Base-by-base conservation (phyloP, 2,113 vertebrate species). In the Hemiprocne comata region DNA sequence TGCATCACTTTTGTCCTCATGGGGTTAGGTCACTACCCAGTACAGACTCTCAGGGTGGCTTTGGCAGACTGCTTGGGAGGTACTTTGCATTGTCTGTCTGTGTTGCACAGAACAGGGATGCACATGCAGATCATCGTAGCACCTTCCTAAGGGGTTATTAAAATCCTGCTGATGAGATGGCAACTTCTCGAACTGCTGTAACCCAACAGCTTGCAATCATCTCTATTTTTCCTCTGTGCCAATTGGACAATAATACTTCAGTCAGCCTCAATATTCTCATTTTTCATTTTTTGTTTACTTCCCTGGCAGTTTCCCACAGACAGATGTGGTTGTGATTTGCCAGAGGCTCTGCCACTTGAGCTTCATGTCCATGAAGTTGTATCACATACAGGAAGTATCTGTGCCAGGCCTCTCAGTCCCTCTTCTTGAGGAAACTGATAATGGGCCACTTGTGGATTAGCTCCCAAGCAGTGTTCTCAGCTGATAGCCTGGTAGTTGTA, bases 111-210 rank as follows among this genome's bases (percentile, higher is more conserved):
- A 62, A 18, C 28, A n/a, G 50, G 50, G 34, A 18, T 31, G 40
- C 40, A 44, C 60, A 24, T 4, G 1, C 1, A 9, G 34, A 34
- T 33, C 50, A 17, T 5, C 0, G 0, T 1, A 40, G 42, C 23
- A 54, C 28, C 44, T 73, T 65, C 8, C 23, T 51, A 38, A 29
- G 13, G 9, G 17, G 10, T 8, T n/a, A 20, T 44, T 69, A 65
- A 86, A 67, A 69, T 65, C 33, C 26, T 69, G 12, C 50, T 73
- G 26, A 18, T 74, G 28, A n/a, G 2, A 17, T n/a, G 31, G 20
- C 24, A 19, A 66, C 74, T 77, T 73, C 50, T 64, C 57, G 26
- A 81, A 21, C n/a, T 10, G 24, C 26, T 91, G n/a, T 53, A 48
- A 40, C 36, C 62, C 40, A 62, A 33, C 16, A 46, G 21, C 19